Evolutionary conservation across 2,797 vertebrate species (phyloP).

Genomic region (Pitangus sulphuratus): DNA sequence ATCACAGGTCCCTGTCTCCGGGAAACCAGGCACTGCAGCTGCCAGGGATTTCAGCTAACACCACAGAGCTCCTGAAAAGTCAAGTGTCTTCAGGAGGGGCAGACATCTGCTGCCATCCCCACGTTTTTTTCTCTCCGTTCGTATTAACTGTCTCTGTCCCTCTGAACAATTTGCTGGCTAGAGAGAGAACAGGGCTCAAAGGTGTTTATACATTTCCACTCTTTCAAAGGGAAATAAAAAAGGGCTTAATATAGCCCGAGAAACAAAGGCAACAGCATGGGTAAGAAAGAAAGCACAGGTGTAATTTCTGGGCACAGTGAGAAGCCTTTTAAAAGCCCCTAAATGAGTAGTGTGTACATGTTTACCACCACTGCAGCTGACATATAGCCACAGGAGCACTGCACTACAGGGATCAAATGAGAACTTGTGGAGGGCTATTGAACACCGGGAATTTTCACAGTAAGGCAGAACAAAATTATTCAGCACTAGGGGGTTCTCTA

Average conservation of each 20-base stretch:
- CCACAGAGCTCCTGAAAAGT: constrained; percentile 30
- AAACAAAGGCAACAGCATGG: constrained; percentile 42
- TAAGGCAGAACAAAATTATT: constrained; percentile 66
- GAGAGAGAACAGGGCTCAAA: background rate
- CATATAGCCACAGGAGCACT: constrained; percentile 38
- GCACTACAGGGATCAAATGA: constrained; percentile 63
- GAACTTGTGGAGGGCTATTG: constrained; percentile 65
- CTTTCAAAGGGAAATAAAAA: background rate
- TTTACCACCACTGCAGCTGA: constrained; percentile 64
- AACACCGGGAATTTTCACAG: constrained; percentile 68
- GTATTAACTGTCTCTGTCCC: constrained; percentile 3
- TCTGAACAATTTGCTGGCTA: background rate
- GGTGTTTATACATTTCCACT: background rate
- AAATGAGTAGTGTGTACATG: constrained; percentile 58
- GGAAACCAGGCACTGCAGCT: constrained; percentile 33
- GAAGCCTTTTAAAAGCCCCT: constrained; percentile 68
- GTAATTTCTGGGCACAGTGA: constrained; percentile 70
- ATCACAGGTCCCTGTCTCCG: background rate
- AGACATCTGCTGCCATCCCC: background rate
- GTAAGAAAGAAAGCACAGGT: constrained; percentile 65
- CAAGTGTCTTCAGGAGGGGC: constrained; percentile 26
- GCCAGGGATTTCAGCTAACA: constrained; percentile 60
- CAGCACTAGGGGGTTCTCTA: constrained; percentile 51
- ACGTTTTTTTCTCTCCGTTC: background rate
- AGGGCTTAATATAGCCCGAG: constrained; percentile 6